Conservation (phyloP, 2,113 vertebrate genomes). For the Cochlearius cochlearius region DNA sequence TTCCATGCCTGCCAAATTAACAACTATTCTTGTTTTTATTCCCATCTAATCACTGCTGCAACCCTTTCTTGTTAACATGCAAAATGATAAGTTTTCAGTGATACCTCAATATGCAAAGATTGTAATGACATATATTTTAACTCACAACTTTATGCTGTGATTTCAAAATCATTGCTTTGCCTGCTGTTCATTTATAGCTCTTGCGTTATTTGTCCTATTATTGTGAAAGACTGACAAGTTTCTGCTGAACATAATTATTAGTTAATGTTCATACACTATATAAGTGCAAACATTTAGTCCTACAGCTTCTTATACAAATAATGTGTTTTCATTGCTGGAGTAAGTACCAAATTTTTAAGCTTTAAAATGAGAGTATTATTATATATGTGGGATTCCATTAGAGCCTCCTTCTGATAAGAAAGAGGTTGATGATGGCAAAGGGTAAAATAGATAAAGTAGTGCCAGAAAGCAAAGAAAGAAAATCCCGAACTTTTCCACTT, state of each 20-base stretch:
- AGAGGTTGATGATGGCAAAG: not conserved
- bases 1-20: not conserved
- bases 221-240: conserved; percentile 61
- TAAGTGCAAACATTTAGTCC: conserved; percentile 46
- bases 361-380: not conserved
- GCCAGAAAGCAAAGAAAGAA: not conserved
- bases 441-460: not conserved
- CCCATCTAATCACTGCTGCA: not conserved
- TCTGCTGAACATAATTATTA: conserved; percentile 66
- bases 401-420: not conserved
- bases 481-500: not conserved
- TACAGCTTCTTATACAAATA: conserved; percentile 38
- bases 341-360: not conserved
- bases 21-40: not conserved
- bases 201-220: conserved; percentile 43
- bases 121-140: conserved; percentile 59
- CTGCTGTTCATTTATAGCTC: conserved; percentile 44
- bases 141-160: conserved; percentile 42
- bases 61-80: not conserved
- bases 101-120: conserved; percentile 24
- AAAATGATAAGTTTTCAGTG: conserved; percentile 24
- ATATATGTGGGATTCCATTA: not conserved
- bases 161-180: conserved; percentile 66
- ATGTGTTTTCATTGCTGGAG: not conserved
- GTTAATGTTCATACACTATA: conserved; percentile 33